Conservation (phyloP, 2,888 invertebrate genomes). For the Petrophora chlorosata region DNA sequence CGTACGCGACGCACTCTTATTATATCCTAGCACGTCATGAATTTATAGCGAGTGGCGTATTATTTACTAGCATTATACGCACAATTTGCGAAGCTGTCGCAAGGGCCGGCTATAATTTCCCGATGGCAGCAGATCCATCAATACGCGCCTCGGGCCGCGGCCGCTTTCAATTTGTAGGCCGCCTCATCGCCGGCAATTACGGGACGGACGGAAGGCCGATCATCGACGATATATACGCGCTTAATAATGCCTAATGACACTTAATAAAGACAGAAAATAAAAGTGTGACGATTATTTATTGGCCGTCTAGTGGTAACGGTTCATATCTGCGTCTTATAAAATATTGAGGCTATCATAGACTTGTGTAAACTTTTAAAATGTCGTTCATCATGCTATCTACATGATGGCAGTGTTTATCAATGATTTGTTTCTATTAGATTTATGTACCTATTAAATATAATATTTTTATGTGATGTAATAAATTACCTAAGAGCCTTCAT, state of each 20-base stretch:
- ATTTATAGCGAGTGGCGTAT: conserved; percentile 74
- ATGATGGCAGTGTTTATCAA: not conserved
- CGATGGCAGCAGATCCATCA: conserved; percentile 83
- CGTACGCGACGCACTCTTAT: conserved; percentile 55
- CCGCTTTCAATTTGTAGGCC: conserved; percentile 83
- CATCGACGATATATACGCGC: conserved; percentile 79
- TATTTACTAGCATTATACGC: conserved; percentile 83
- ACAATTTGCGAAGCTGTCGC: conserved; percentile 84
- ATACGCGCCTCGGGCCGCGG: conserved; percentile 77
- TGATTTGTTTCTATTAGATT: not conserved
- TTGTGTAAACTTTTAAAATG: conserved; percentile 19
- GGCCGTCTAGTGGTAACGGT: conserved; percentile 57
- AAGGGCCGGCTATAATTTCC: conserved; percentile 79
- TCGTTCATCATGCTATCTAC: conserved; percentile 18
- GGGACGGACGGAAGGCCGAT: conserved; percentile 78
- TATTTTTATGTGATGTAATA: too few species aligned
- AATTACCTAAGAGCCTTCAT: too few species aligned
- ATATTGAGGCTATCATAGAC: conserved; percentile 29
- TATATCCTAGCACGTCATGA: conserved; percentile 66
- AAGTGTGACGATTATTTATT: conserved; percentile 78
- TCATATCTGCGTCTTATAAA: conserved; percentile 29
- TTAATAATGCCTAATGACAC: conserved; percentile 83
- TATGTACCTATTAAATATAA: too few species aligned
- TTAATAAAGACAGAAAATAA: conserved; percentile 81
- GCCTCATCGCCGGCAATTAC: conserved; percentile 80